Evolutionary conservation across 2,113 vertebrate genomes (phyloP).

Genomic region (Cavia porcellus): DNA sequence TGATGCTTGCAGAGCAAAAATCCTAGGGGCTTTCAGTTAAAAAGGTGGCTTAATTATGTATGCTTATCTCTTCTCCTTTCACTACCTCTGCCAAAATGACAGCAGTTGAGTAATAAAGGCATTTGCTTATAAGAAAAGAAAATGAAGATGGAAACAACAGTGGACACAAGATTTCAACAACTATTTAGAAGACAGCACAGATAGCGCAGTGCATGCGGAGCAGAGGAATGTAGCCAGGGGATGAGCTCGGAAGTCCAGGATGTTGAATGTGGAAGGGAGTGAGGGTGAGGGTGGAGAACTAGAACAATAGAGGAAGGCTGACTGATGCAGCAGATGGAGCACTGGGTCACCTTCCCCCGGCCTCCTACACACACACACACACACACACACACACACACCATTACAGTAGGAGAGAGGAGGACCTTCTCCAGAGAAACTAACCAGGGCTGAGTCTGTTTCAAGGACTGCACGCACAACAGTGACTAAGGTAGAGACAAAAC

Average conservation of each 20-base stretch:
- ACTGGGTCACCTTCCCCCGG: too few species aligned
- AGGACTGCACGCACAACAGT: not conserved
- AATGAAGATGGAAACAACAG: not conserved
- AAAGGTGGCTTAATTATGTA: conserved; percentile 43
- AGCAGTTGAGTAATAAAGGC: not conserved
- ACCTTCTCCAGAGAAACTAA: conserved; percentile 20
- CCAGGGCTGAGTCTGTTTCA: not conserved
- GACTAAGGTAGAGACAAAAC: not conserved
- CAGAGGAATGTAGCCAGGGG: not conserved
- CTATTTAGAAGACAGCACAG: not conserved
- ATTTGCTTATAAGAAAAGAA: conserved; percentile 41
- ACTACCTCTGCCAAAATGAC: conserved; percentile 34
- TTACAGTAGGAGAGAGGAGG: not conserved
- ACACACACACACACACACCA: not conserved
- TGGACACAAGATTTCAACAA: not conserved
- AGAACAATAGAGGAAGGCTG: not conserved
- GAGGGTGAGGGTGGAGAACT: not conserved
- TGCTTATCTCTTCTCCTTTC: not conserved
- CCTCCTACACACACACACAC: not conserved
- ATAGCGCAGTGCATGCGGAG: not conserved
- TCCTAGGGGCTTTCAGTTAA: not conserved
- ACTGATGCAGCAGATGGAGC: not conserved
- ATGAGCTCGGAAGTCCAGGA: not conserved
- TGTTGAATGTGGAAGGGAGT: not conserved
- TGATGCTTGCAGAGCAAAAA: conserved; percentile 17